Conservation (phyloP, 2,797 vertebrate species). For the Lycodopsis pacificus region DNA sequence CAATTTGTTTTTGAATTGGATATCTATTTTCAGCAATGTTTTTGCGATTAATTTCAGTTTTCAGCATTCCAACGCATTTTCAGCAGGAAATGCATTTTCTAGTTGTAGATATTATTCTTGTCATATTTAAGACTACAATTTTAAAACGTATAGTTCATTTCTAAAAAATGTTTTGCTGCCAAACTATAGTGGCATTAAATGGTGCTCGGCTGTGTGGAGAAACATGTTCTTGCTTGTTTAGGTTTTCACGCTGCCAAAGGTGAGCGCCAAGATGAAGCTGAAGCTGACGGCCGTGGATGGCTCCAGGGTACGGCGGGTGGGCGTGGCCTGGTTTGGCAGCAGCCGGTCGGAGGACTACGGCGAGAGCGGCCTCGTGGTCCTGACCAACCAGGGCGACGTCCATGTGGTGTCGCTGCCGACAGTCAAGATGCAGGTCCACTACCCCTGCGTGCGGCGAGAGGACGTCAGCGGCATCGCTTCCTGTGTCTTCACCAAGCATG, state of each 20-base stretch:
- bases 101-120: neutral
- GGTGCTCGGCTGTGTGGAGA: neutral
- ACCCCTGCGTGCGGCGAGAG: slow-evolving; percentile 94
- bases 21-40: too few relatives aligned
- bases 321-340: slow-evolving; percentile 93
- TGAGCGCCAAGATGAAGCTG: slow-evolving; percentile 94
- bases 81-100: too few relatives aligned
- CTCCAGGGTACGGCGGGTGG: slow-evolving; percentile 92
- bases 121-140: too few relatives aligned
- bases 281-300: slow-evolving; percentile 96
- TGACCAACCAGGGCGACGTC: slow-evolving; percentile 96
- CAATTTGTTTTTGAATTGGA: too few relatives aligned
- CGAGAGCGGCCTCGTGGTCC: slow-evolving; percentile 91
- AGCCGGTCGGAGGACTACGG: slow-evolving; percentile 89
- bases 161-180: too few relatives aligned
- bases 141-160: too few relatives aligned
- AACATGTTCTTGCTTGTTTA: slow-evolving; percentile 60
- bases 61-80: too few relatives aligned
- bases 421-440: slow-evolving; percentile 94
- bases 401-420: slow-evolving; percentile 93
- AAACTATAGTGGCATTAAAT: neutral
- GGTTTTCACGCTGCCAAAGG: slow-evolving; percentile 96
- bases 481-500: slow-evolving; percentile 96
- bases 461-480: slow-evolving; percentile 98
- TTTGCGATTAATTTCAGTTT: too few relatives aligned